These are phyloP conservation scores for Ormyrus pomaceus DNA, from an alignment of 2,888 invertebrate genomes.

Conservation along the genomic window DNA sequence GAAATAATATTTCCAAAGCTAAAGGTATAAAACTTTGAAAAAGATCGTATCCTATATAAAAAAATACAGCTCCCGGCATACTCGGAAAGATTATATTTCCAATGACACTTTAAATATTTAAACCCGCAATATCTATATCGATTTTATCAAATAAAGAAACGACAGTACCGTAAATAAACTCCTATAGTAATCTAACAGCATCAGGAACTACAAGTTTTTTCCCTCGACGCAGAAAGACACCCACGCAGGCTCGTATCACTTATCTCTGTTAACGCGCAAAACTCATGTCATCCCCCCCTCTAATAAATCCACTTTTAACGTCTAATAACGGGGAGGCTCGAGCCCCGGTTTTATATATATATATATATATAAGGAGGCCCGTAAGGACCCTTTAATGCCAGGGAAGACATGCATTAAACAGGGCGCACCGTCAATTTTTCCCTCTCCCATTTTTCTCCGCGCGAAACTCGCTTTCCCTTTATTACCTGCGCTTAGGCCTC, in stretches of 20 bases:
- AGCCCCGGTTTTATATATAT: not conserved
- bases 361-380: slow-evolving; percentile 5
- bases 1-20: too few species aligned
- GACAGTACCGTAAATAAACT: too few species aligned
- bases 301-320: slow-evolving; percentile 38
- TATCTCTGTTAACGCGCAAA: slow-evolving; percentile 2
- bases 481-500: slow-evolving; percentile 43
- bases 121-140: too few species aligned
- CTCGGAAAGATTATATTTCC: too few species aligned
- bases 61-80: too few species aligned
- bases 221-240: not conserved
- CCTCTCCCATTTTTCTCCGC: not conserved
- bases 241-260: slow-evolving; percentile 16
- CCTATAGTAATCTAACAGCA: too few species aligned
- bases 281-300: not conserved
- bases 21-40: too few species aligned
- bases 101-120: too few species aligned
- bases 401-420: slow-evolving; percentile 38
- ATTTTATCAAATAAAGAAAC: too few species aligned
- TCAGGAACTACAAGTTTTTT: not conserved
- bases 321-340: slow-evolving; percentile 13
- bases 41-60: too few species aligned
- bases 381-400: slow-evolving; percentile 34
- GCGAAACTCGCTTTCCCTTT: slow-evolving; percentile 14
- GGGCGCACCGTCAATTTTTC: not conserved